Conservation (phyloP, 2,888 invertebrate genomes). For the Sussaba pulchella region DNA sequence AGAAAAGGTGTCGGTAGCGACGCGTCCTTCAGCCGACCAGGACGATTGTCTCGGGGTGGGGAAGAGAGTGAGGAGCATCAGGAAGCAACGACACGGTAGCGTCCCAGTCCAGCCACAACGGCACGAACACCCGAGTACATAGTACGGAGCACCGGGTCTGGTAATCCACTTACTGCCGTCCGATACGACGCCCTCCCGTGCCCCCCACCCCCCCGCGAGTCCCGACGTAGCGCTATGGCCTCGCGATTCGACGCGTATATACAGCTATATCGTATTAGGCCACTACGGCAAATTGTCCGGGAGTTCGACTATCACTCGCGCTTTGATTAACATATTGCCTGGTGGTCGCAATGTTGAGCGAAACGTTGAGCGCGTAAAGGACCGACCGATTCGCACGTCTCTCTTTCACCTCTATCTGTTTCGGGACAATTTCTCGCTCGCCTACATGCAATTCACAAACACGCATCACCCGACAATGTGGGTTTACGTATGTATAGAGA, state of each 20-base stretch:
- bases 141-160: constrained; percentile 45
- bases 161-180: constrained; percentile 77
- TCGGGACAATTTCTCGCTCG: constrained; percentile 32
- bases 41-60: constrained; percentile 12
- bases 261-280: constrained; percentile 70
- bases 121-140: constrained; percentile 41
- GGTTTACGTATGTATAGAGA: not conserved
- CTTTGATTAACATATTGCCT: constrained; percentile 78
- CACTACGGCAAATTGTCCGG: constrained; percentile 73
- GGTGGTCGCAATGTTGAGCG: constrained; percentile 53
- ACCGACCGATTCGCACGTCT: constrained; percentile 19
- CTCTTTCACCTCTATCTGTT: constrained; percentile 36
- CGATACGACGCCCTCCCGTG: constrained; percentile 47
- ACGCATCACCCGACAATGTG: not conserved
- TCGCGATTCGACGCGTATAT: constrained; percentile 65
- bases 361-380: constrained; percentile 49
- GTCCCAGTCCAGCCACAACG: constrained; percentile 6
- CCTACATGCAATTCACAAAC: constrained; percentile 7
- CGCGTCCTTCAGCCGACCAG: not conserved
- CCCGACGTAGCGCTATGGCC: constrained; percentile 63
- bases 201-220: not conserved
- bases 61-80: constrained; percentile 18
- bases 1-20: constrained; percentile 20
- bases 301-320: constrained; percentile 73
- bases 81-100: not conserved